These are phyloP conservation scores for Flexamia atlantica DNA, from an alignment of 2,888 invertebrate genomes.

Conservation along the genomic window DNA sequence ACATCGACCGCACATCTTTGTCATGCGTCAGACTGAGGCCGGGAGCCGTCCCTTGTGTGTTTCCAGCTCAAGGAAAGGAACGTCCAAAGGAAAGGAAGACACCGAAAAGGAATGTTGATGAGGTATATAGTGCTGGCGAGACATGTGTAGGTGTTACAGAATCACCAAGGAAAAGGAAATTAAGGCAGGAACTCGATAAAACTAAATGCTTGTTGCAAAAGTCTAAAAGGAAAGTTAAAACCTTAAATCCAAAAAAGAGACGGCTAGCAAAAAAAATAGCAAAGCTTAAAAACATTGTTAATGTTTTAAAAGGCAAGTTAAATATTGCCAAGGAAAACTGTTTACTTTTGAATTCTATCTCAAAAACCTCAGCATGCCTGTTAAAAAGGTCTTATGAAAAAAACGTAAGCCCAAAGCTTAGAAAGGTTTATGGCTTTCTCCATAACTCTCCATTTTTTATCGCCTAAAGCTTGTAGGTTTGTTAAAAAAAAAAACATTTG, in stretches of 20 bases:
- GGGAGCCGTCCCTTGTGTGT: slow-evolving; percentile 58
- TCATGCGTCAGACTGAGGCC: slow-evolving; percentile 37
- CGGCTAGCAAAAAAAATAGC: slow-evolving; percentile 29
- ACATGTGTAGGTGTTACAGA: slow-evolving; percentile 25
- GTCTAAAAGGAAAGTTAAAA: slow-evolving; percentile 33
- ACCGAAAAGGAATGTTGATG: not conserved
- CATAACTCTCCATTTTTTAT: slow-evolving; percentile 18
- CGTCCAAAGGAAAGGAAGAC: slow-evolving; percentile 5
- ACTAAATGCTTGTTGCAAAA: slow-evolving; percentile 3
- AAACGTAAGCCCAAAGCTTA: slow-evolving; percentile 28
- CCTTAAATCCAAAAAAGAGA: not conserved
- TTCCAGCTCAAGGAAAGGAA: slow-evolving; percentile 45
- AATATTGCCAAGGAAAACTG: slow-evolving; percentile 35
- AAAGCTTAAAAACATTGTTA: slow-evolving; percentile 8
- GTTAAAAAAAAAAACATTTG: not conserved
- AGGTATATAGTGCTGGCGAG: slow-evolving; percentile 17
- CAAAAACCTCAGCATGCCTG: slow-evolving; percentile 44
- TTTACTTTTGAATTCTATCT: slow-evolving; percentile 32
- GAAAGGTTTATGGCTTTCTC: slow-evolving; percentile 42
- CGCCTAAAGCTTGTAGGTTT: slow-evolving; percentile 63
- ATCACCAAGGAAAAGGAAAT: slow-evolving; percentile 34
- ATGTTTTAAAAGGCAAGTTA: slow-evolving; percentile 21
- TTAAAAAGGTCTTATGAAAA: slow-evolving; percentile 43
- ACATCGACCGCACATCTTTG: slow-evolving; percentile 60
- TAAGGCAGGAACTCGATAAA: slow-evolving; percentile 15